phyloP scores from a whole-genome alignment of 1,140 invertebrate species.

The Drosophila cardini region DNA sequence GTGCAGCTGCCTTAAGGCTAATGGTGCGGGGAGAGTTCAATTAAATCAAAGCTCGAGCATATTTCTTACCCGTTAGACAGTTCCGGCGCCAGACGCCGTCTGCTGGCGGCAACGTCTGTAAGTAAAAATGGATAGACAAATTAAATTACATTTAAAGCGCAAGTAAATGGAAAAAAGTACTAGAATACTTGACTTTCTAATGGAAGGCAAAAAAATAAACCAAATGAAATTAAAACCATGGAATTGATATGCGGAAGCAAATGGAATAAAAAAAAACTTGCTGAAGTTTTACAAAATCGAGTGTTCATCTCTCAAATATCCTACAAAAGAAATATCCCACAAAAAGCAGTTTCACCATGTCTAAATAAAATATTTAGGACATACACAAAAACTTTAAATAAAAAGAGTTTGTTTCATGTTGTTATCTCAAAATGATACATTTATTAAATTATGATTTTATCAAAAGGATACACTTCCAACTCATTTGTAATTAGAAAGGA shows the following conservation, averaged over 20 bases:
- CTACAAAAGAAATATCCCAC: neutral
- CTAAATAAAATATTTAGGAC: too few relatives aligned
- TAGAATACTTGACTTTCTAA: conserved; percentile 33
- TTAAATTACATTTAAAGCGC: conserved; percentile 82
- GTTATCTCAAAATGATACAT: neutral
- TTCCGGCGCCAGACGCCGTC: conserved; percentile 81
- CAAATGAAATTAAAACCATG: conserved; percentile 41
- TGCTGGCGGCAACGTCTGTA: conserved; percentile 74
- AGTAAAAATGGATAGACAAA: conserved; percentile 76
- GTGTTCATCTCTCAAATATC: conserved; percentile 5
- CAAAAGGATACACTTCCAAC: neutral
- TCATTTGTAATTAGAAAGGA: neutral
- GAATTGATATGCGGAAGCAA: conserved; percentile 49
- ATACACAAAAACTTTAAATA: too few relatives aligned
- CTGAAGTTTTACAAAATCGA: neutral
- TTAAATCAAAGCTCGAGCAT: conserved; percentile 78
- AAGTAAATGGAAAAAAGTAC: conserved; percentile 40
- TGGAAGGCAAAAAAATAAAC: conserved; percentile 35
- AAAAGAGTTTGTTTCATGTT: too few relatives aligned
- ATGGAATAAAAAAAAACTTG: conserved; percentile 12
- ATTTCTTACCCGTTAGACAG: conserved; percentile 82
- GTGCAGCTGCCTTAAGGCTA: conserved; percentile 53
- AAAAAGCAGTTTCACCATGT: too few relatives aligned
- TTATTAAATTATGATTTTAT: neutral
- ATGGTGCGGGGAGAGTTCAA: conserved; percentile 65